Conservation (phyloP, 2,888 invertebrate species). For the Urechis unicinctus region DNA sequence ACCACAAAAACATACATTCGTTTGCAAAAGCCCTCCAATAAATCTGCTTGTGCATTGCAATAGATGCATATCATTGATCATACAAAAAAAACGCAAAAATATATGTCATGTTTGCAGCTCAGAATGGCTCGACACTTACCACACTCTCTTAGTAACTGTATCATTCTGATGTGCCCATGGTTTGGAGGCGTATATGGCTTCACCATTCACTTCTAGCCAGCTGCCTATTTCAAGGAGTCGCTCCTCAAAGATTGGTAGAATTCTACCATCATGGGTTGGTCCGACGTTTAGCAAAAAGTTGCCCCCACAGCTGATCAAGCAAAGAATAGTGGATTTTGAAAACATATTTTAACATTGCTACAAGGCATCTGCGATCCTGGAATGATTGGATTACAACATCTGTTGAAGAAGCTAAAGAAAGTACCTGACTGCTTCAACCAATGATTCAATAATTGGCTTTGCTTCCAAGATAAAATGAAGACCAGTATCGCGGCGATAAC, state of each 20-base stretch:
- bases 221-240: conserved; percentile 68
- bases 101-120: too few relatives aligned
- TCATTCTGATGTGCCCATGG: conserved; percentile 80
- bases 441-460: neutral
- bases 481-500: too few relatives aligned
- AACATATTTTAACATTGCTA: neutral
- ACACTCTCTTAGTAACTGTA: conserved; percentile 62
- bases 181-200: conserved; percentile 71
- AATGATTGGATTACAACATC: too few relatives aligned
- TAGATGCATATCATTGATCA: too few relatives aligned
- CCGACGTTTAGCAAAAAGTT: conserved; percentile 79
- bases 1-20: too few relatives aligned
- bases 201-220: conserved; percentile 80
- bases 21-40: too few relatives aligned
- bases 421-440: neutral
- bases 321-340: neutral
- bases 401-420: too few relatives aligned
- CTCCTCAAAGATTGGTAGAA: conserved; percentile 79
- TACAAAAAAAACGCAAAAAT: too few relatives aligned
- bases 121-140: too few relatives aligned
- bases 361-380: neutral
- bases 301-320: conserved; percentile 56
- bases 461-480: too few relatives aligned
- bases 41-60: too few relatives aligned
- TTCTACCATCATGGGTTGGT: conserved; percentile 81